These are phyloP conservation scores for Ichneumoninae sp. DNA, from an alignment of 2,888 invertebrate species.

Conservation along the genomic window DNA sequence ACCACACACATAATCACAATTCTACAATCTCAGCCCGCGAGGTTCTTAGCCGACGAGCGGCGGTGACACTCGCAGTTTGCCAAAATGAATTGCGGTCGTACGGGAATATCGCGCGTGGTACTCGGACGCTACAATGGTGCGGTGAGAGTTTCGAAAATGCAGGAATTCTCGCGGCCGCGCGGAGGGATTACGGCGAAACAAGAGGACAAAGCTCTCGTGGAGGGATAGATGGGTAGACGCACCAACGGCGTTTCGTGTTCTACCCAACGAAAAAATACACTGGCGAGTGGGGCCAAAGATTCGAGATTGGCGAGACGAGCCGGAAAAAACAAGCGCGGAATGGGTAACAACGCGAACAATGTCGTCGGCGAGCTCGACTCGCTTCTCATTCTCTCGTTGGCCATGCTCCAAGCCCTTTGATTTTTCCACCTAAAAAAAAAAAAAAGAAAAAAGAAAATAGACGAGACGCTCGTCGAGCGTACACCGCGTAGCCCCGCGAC, in stretches of 20 bases:
- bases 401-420: constrained; percentile 69
- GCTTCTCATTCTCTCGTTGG: constrained; percentile 66
- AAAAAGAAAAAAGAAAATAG: constrained; percentile 54
- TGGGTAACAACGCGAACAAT: constrained; percentile 68
- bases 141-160: neutral
- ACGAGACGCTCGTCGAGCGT: constrained; percentile 48
- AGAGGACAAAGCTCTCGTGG: constrained; percentile 23
- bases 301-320: constrained; percentile 51
- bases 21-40: neutral
- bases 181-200: constrained; percentile 25
- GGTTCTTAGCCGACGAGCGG: neutral
- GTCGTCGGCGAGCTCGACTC: constrained; percentile 63
- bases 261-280: constrained; percentile 28
- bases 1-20: constrained; percentile 41
- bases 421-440: constrained; percentile 58
- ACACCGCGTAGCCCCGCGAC: constrained; percentile 17
- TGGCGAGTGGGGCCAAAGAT: constrained; percentile 31
- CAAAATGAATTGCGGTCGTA: constrained; percentile 7
- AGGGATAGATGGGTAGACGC: constrained; percentile 14
- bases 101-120: neutral
- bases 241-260: constrained; percentile 2
- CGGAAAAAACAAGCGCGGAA: constrained; percentile 56
- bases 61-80: constrained; percentile 6
- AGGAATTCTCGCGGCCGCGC: neutral
- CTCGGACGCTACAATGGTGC: neutral